Conservation (phyloP, 2,113 vertebrate species). For the Phrynosoma platyrhinos region DNA sequence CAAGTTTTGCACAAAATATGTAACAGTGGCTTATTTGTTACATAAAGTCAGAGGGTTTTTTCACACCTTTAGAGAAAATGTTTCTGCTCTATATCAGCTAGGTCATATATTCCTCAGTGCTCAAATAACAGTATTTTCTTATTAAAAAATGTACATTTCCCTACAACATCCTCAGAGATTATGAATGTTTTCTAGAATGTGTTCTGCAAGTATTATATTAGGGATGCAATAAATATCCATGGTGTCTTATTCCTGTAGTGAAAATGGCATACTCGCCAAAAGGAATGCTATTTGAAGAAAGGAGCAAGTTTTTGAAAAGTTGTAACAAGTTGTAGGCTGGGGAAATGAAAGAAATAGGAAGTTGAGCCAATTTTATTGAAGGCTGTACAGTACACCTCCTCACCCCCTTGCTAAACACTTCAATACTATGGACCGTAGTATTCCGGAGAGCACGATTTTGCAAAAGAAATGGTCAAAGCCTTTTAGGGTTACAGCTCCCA, state of each 20-base stretch:
- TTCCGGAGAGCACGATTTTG: background rate
- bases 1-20: background rate
- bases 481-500: too few species aligned
- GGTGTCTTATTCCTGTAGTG: background rate
- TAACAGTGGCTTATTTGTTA: background rate
- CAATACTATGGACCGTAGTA: background rate
- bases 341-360: too few species aligned
- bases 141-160: background rate
- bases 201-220: background rate
- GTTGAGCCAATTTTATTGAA: background rate
- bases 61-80: background rate
- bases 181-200: background rate
- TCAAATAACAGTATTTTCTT: background rate
- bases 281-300: background rate
- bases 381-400: background rate
- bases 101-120: too few species aligned
- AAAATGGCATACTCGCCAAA: background rate
- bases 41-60: background rate
- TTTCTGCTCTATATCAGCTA: background rate
- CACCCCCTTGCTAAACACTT: background rate
- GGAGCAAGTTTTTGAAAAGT: background rate
- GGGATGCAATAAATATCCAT: background rate
- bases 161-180: too few species aligned
- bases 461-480: too few species aligned
- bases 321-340: background rate